A percentile compares a stretch with the other conserved stretches of the same genome.
phyloP scores from a whole-genome alignment of 1,140 invertebrate genomes.

The Brachionus koreanus region DNA sequence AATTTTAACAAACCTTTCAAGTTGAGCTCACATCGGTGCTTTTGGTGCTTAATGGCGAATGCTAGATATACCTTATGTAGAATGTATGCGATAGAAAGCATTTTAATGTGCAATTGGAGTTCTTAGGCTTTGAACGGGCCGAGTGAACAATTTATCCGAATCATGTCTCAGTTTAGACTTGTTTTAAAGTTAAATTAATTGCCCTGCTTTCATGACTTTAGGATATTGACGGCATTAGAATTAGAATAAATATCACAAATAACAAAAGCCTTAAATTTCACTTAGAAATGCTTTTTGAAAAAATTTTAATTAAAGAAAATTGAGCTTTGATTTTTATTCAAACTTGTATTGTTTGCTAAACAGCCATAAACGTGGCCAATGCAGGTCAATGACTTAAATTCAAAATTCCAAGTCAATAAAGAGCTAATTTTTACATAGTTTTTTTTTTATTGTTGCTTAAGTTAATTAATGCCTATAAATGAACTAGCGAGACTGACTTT shows the following conservation, averaged over 20 bases:
- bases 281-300: not conserved
- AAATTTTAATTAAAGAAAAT: slow-evolving; percentile 1
- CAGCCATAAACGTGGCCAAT: not conserved
- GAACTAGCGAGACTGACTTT: not conserved
- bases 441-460: not conserved
- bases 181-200: not conserved
- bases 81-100: slow-evolving; percentile 7
- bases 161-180: not conserved
- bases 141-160: not conserved
- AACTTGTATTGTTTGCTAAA: not conserved
- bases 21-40: not conserved
- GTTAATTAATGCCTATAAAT: not conserved
- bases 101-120: not conserved
- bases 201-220: not conserved
- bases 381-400: not conserved
- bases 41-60: not conserved
- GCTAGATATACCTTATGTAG: not conserved
- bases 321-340: not conserved
- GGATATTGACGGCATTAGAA: not conserved
- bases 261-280: slow-evolving; percentile 8
- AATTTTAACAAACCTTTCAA: not conserved
- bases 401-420: not conserved
- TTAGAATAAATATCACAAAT: not conserved
- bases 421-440: not conserved
- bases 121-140: too few species aligned